These are phyloP conservation scores for Peribatodes rhomboidaria DNA, from an alignment of 2,888 invertebrate species.

Conservation along the genomic window DNA sequence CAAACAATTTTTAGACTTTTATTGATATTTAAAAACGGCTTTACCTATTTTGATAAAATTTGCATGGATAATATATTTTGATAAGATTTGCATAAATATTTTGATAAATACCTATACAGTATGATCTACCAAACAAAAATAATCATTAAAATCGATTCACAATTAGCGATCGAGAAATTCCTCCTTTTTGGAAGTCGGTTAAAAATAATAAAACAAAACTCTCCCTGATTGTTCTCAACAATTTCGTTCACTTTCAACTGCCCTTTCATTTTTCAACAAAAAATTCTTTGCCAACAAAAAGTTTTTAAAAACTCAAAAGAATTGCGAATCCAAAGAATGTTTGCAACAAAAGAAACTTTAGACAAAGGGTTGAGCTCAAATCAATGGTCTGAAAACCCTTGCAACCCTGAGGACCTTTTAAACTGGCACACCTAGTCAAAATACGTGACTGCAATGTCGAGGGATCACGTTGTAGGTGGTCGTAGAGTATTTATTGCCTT, in stretches of 20 bases:
- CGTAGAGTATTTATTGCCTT: no score
- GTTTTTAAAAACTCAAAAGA: conserved; percentile 14
- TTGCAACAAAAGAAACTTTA: conserved; percentile 25
- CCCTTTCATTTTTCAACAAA: neutral
- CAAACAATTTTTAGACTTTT: no score
- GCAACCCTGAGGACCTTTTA: neutral
- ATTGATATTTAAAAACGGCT: no score
- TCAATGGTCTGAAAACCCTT: conserved; percentile 19
- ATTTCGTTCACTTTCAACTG: conserved; percentile 4
- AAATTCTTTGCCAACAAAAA: conserved; percentile 7
- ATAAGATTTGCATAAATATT: no score
- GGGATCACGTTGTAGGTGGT: neutral
- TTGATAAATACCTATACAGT: no score
- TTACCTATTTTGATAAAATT: no score
- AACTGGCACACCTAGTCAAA: conserved; percentile 1
- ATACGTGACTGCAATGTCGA: neutral
- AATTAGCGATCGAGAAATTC: no score
- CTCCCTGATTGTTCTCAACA: conserved; percentile 7
- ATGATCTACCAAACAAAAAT: no score
- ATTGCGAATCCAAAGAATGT: conserved; percentile 7
- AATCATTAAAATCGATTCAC: no score
- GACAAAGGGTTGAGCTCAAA: conserved; percentile 20
- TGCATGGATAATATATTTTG: no score
- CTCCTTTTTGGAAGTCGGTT: no score
- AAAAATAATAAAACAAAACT: conserved; percentile 4